Conservation (phyloP, 2,888 invertebrate species). For the Embidobia sp. region DNA sequence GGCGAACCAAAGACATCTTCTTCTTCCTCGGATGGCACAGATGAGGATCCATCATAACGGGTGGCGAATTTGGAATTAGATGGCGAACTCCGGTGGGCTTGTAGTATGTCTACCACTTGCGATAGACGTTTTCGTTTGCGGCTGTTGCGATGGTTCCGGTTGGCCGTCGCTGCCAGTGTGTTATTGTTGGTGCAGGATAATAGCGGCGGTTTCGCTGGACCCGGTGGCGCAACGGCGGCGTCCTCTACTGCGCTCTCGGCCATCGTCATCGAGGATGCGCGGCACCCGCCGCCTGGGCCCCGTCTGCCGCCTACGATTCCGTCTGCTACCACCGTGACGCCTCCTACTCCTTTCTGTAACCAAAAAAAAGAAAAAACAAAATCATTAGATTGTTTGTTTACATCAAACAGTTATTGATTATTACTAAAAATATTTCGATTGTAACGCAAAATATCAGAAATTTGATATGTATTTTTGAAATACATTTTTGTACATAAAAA, state of each 20-base stretch:
- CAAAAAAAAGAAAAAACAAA: not conserved
- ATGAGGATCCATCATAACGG: conserved; percentile 72
- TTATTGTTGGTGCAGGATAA: conserved; percentile 83
- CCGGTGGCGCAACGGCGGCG: conserved; percentile 84
- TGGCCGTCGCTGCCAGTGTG: conserved; percentile 84
- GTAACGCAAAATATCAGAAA: too few species aligned
- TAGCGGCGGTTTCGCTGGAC: conserved; percentile 81
- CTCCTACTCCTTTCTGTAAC: conserved; percentile 79
- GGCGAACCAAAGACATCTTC: conserved; percentile 79
- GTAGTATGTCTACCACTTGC: conserved; percentile 90
- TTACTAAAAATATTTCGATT: too few species aligned
- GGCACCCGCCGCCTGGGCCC: conserved; percentile 82
- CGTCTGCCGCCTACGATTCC: conserved; percentile 79
- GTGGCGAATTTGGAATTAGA: conserved; percentile 82
- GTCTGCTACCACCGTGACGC: conserved; percentile 80
- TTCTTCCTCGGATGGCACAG: conserved; percentile 74
- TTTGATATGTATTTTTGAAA: too few species aligned
- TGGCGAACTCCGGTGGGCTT: conserved; percentile 80
- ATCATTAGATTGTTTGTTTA: too few species aligned
- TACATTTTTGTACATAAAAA: too few species aligned
- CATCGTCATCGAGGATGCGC: conserved; percentile 86
- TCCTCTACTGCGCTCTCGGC: conserved; percentile 86
- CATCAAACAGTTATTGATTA: too few species aligned
- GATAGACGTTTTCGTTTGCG: conserved; percentile 90
- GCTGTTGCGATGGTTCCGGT: conserved; percentile 86